Percentiles rank a stretch among this genome's conserved stretches.
Conservation (phyloP, 2,888 invertebrate species). For the Hypomecis atomaria region DNA sequence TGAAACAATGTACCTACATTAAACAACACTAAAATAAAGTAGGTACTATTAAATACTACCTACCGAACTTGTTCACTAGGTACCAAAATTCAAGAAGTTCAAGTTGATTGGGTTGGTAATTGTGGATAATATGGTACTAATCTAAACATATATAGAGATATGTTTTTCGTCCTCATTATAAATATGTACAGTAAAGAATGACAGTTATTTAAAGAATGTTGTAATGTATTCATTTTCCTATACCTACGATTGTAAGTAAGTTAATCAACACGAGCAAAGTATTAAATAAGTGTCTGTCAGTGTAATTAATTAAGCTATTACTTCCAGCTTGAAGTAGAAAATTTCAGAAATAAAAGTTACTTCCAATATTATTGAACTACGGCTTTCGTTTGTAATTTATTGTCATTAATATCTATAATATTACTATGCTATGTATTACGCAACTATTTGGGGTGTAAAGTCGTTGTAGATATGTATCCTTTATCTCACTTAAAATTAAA, state of each 20-base stretch:
- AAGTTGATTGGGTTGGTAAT: neutral
- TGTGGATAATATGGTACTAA: too few species aligned
- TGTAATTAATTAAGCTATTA: neutral
- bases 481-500: neutral
- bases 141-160: too few species aligned
- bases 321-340: neutral
- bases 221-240: too few species aligned
- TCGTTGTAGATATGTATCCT: neutral
- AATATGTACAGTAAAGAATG: too few species aligned
- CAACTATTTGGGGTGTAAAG: neutral
- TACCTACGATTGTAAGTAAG: too few species aligned
- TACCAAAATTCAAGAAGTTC: neutral
- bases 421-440: neutral
- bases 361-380: neutral
- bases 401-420: neutral
- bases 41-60: too few species aligned
- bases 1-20: neutral
- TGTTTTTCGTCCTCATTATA: too few species aligned
- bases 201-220: too few species aligned
- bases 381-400: conserved; percentile 3
- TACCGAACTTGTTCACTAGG: too few species aligned
- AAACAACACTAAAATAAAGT: too few species aligned
- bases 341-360: neutral
- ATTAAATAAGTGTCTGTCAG: neutral
- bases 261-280: too few species aligned